Conservation (phyloP, 1,140 invertebrate genomes). For the Eumaeus atala region DNA sequence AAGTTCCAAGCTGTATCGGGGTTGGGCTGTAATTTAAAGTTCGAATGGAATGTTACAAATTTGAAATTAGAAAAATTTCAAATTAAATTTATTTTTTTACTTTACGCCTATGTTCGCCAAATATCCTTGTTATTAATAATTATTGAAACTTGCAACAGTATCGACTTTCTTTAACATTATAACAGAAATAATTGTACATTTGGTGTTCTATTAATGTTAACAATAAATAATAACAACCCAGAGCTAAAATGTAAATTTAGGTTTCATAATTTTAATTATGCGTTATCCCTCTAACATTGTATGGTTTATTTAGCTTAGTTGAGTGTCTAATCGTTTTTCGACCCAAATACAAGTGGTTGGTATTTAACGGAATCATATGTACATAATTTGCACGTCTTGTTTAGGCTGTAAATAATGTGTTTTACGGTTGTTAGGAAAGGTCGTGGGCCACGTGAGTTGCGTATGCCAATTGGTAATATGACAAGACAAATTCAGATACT, state of each 20-base stretch:
- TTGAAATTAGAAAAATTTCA: no score
- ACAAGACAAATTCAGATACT: neutral
- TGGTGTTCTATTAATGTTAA: neutral
- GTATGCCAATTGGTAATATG: slow-evolving; percentile 1
- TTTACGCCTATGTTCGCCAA: no score
- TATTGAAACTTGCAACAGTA: no score
- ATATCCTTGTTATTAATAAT: no score
- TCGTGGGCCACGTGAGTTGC: slow-evolving; percentile 23
- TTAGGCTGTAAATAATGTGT: neutral
- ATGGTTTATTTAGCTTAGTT: no score
- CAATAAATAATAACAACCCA: neutral
- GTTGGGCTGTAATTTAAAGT: neutral
- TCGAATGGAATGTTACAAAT: no score
- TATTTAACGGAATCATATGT: slow-evolving; percentile 16
- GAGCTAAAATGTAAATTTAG: no score
- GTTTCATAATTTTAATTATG: no score
- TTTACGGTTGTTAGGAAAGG: slow-evolving; percentile 30
- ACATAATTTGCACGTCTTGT: slow-evolving; percentile 8
- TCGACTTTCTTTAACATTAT: no score
- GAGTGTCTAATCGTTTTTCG: no score
- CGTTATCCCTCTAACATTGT: no score
- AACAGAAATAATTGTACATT: neutral
- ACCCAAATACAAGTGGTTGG: slow-evolving; percentile 22
- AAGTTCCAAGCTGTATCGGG: slow-evolving; percentile 9
- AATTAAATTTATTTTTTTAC: no score